These are phyloP conservation scores for Hyaena hyaena DNA, from an alignment of 2,113 vertebrate species.

Conservation along the genomic window DNA sequence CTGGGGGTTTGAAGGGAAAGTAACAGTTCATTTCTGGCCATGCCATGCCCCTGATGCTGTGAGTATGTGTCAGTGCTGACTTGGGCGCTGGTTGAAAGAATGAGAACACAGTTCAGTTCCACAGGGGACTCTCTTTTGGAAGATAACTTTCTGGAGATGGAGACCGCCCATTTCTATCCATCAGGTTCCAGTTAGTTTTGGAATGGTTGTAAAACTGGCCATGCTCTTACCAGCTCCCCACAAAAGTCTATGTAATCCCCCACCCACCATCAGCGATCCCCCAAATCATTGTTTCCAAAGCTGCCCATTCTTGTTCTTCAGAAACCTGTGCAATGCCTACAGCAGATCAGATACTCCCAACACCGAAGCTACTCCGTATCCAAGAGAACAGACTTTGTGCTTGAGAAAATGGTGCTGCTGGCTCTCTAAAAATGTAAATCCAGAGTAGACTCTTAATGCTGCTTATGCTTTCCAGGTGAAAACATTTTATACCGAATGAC, in stretches of 20 bases:
- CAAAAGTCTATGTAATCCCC: constrained; percentile 17
- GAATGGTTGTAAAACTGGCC: constrained; percentile 11
- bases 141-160: neutral
- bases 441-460: neutral
- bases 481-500: neutral
- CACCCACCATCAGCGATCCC: neutral
- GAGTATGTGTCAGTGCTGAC: neutral
- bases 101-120: neutral
- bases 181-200: neutral
- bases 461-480: neutral
- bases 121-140: neutral
- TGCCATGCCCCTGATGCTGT: neutral
- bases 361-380: neutral
- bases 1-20: neutral
- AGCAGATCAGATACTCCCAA: neutral
- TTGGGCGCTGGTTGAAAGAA: neutral
- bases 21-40: neutral
- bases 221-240: neutral
- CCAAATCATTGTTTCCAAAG: constrained; percentile 44
- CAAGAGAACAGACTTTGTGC: neutral
- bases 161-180: neutral
- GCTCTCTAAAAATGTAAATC: neutral
- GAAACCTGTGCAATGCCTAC: constrained; percentile 9
- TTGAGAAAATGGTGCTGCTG: constrained; percentile 31
- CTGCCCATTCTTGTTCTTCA: constrained; percentile 35